phyloP scores from a whole-genome alignment of 23 tunicate species.

The Trididemnum clinides region DNA sequence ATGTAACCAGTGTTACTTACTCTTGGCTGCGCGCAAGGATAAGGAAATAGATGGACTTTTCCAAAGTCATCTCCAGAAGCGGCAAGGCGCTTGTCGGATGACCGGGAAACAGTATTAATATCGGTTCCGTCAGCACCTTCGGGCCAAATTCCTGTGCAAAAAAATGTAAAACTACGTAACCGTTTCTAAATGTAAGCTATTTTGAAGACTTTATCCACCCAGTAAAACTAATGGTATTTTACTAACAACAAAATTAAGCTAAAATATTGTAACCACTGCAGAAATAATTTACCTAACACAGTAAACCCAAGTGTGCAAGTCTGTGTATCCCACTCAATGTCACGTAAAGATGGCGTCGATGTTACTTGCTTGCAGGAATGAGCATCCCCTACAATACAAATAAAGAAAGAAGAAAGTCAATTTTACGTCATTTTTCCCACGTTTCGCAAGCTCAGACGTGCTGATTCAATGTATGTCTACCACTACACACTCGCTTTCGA shows the following conservation, averaged over 20 bases:
- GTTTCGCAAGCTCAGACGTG: no score
- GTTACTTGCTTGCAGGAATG: constrained; percentile 77
- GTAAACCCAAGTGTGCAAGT: constrained; percentile 89
- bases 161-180: no score
- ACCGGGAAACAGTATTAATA: constrained; percentile 70
- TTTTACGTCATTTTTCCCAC: no score
- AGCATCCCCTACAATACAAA: constrained; percentile 67
- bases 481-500: no score
- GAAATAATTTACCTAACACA: constrained; percentile 51
- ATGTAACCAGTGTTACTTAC: constrained; percentile 39
- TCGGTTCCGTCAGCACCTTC: constrained; percentile 99
- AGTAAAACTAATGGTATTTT: no score
- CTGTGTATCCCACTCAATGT: constrained; percentile 82
- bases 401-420: no score
- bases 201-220: no score
- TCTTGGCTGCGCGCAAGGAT: constrained; percentile 74
- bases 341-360: constrained; percentile 65
- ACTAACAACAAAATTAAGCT: no score
- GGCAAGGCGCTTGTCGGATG: constrained; percentile 44
- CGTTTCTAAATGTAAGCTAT: no score
- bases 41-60: constrained; percentile 84
- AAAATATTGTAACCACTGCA: no score
- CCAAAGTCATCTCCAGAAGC: constrained; percentile 97
- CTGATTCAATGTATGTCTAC: no score
- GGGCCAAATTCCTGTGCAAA: constrained; percentile 99